phyloP scores from a whole-genome alignment of 2,113 vertebrate genomes.

The Cygnus buccinator region DNA sequence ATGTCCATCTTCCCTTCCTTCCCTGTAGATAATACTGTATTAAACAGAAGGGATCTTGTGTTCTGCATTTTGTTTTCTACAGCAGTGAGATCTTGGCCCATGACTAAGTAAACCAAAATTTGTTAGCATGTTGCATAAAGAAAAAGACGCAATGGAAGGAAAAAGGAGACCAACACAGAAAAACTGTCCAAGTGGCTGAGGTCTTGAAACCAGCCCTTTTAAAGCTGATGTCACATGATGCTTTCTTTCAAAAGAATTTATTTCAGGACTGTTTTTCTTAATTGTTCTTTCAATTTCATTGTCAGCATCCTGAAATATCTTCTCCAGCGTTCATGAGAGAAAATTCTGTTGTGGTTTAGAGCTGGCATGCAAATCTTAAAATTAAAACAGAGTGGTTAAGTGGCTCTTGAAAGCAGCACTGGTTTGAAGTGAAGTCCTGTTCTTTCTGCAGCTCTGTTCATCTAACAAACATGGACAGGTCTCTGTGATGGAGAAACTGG shows the following conservation, averaged over 20 bases:
- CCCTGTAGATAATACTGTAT: neutral
- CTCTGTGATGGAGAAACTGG: fast-evolving
- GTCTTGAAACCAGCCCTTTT: neutral
- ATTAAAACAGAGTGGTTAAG: neutral
- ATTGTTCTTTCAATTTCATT: neutral
- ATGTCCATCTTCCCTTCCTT: neutral
- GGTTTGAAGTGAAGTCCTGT: neutral
- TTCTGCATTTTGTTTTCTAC: neutral
- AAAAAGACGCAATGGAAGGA: neutral
- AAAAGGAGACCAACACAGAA: neutral
- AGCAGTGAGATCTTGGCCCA: neutral
- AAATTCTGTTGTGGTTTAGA: neutral
- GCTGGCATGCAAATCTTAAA: neutral
- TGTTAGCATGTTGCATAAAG: neutral
- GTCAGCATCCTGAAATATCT: neutral
- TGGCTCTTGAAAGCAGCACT: constrained; percentile 7
- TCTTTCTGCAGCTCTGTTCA: neutral
- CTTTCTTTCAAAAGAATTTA: neutral
- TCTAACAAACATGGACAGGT: neutral
- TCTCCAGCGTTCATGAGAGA: neutral
- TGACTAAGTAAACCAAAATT: neutral
- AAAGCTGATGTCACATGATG: neutral
- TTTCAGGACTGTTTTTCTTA: neutral
- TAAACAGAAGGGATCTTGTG: neutral
- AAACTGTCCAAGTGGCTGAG: neutral